Evolutionary conservation across 1,140 invertebrate species (phyloP), one percentile per base, ranked within the genome.

Genomic region (Euglossa dilemma): DNA sequence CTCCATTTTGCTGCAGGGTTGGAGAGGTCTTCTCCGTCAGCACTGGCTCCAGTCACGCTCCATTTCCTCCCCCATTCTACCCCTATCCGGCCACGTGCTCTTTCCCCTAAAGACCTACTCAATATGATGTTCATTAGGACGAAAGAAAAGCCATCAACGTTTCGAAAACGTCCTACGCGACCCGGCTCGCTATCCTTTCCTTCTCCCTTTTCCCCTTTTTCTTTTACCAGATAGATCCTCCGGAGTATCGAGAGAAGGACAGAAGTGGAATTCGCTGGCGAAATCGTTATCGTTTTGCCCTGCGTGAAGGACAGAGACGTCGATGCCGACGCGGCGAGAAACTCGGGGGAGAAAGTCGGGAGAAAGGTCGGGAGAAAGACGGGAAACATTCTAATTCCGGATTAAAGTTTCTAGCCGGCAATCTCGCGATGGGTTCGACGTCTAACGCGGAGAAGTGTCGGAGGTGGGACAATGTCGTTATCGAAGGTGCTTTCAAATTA

Each of bases 321-420:
- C 11, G 28, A 11, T 23, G 47, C 28, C 63, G 69, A 70, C 12
- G 8, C 16, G 6, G 25, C 11, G 20, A 28, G 67, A 23, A 61
- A 64, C 25, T 66, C n/a, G n/a, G n/a, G n/a, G n/a, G n/a, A n/a
- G n/a, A n/a, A n/a, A 28, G 20, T 23, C 36, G 43, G n/a, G n/a
- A n/a, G n/a, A n/a, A n/a, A n/a, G n/a, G n/a, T n/a, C n/a, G n/a
- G n/a, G n/a, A n/a, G n/a, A 64, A 50, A 16, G 23, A 59, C 43
- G 36, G 69, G 75, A 81, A 56, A 83, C 88, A 90, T 92, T 91
- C 89, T 92, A 91, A 92, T 92, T 91, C 80, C 82, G 91, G 87
- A 93, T 92, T 91, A 91, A 91, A 86, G 91, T 92, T 92, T 91
- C 91, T 86, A 89, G 84, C 45, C 73, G 82, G 88, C 85, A 91